These are phyloP conservation scores for Liparis tanakae DNA, from an alignment of 2,797 vertebrate species.

Conservation along the genomic window DNA sequence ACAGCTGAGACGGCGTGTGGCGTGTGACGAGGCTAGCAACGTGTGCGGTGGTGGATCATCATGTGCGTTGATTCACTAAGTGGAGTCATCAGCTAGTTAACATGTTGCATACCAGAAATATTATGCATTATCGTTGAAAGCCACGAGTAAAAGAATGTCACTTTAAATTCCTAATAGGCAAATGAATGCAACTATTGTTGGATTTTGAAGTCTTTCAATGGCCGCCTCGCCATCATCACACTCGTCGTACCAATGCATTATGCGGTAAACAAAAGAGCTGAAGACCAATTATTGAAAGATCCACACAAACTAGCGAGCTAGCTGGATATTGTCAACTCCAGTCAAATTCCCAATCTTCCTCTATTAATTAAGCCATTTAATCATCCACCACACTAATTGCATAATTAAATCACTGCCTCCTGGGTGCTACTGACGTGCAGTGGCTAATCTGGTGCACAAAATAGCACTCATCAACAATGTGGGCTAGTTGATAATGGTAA, in stretches of 20 bases:
- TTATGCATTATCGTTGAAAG: slow-evolving; percentile 58
- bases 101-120: slow-evolving; percentile 53
- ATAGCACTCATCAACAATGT: slow-evolving; percentile 79
- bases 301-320: slow-evolving; percentile 75
- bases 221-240: slow-evolving; percentile 65
- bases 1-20: slow-evolving; percentile 69
- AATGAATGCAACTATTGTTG: slow-evolving; percentile 69
- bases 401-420: slow-evolving; percentile 86
- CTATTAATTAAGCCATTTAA: slow-evolving; percentile 86
- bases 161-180: slow-evolving; percentile 70
- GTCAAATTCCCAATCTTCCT: slow-evolving; percentile 83
- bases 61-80: slow-evolving; percentile 70
- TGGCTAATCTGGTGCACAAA: slow-evolving; percentile 79
- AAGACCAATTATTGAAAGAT: slow-evolving; percentile 79
- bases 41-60: slow-evolving; percentile 48
- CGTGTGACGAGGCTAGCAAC: slow-evolving; percentile 31
- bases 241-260: slow-evolving; percentile 75
- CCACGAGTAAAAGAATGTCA: slow-evolving; percentile 59
- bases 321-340: slow-evolving; percentile 77
- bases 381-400: slow-evolving; percentile 84
- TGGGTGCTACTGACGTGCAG: slow-evolving; percentile 79
- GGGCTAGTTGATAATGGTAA: slow-evolving; percentile 79
- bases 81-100: slow-evolving; percentile 68
- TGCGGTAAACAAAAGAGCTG: slow-evolving; percentile 75
- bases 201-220: slow-evolving; percentile 66